Conservation (phyloP, 2,797 vertebrate species). For the Podargus strigoides region DNA sequence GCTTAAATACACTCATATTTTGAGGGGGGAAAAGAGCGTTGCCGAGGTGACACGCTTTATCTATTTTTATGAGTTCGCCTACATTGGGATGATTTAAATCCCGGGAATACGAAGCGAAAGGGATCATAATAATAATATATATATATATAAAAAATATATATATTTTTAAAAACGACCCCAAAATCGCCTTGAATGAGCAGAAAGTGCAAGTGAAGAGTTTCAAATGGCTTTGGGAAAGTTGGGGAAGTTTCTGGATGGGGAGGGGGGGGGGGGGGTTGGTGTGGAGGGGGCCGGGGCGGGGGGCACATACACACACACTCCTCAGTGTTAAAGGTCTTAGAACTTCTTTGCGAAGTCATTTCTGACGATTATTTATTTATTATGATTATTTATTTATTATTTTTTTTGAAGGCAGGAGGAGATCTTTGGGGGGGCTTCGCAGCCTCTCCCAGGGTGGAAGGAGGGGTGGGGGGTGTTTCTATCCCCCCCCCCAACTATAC, state of each 20-base stretch:
- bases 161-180: background rate
- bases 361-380: too few species aligned
- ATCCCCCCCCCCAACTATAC: background rate
- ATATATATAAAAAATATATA: too few species aligned
- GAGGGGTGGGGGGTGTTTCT: background rate
- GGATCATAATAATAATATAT: background rate
- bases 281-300: background rate
- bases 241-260: background rate
- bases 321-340: background rate
- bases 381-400: too few species aligned
- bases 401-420: background rate
- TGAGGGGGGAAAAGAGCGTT: background rate
- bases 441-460: too few species aligned
- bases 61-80: slow-evolving; percentile 14
- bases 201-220: background rate
- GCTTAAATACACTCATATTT: slow-evolving; percentile 67
- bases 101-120: background rate
- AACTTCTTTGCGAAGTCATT: background rate
- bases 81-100: slow-evolving; percentile 3
- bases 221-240: background rate
- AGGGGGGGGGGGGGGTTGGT: background rate
- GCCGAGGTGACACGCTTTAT: background rate
- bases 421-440: too few species aligned
- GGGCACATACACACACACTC: background rate
- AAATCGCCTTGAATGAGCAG: background rate